Evolutionary conservation across 2,797 vertebrate genomes (phyloP), one percentile per base, ranked within the genome.

Genomic region (Coilia nasus): DNA sequence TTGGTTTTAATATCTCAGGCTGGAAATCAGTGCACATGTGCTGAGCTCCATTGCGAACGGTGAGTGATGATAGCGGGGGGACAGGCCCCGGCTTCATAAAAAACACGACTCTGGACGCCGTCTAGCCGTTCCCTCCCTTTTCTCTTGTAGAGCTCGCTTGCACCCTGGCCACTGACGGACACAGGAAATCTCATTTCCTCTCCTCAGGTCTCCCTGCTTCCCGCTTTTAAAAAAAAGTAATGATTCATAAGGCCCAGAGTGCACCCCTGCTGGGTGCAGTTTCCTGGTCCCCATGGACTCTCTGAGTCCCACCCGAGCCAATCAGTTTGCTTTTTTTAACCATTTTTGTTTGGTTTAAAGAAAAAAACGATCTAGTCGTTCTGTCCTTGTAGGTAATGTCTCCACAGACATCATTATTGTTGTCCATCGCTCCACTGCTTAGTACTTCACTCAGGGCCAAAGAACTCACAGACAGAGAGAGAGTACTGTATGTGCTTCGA

Each of bases 181-280:
- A 85, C 67, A 86, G 87, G 88, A 90, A 90, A 89, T 89, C 87
- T 89, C 87, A 89, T 90, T 90, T 90, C 88, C 86, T 85, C 87
- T 89, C 84, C 54, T 31, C 82, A 83, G 62, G 84, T 90, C 84
- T 86, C 86, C 82, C 50, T 17, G 81, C 85, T 85, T 85, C 82
- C 88, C 84, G 88, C 86, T 86, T 89, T 90, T 81, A 87, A 88
- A 88, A 87, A 88, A 88, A 75, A 86, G 81, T 71, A 71, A 71
- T 75, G 67, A 35, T 28, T 75, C 67, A 35, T 35, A 75, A 3
- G 64, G 67, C 12, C 14, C 67, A 14, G 15, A 28, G 31, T 11
- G 28, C 9, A 31, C 17, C 35, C 71, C 35, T 1, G 17, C 17
- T 2, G 31, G 14, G 71, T 78, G 15, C 71, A 1, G 17, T 17